Percentiles rank a stretch among this genome's conserved stretches.
phyloP scores from a whole-genome alignment of 2,113 vertebrate species.

The Nothocercus julius region DNA sequence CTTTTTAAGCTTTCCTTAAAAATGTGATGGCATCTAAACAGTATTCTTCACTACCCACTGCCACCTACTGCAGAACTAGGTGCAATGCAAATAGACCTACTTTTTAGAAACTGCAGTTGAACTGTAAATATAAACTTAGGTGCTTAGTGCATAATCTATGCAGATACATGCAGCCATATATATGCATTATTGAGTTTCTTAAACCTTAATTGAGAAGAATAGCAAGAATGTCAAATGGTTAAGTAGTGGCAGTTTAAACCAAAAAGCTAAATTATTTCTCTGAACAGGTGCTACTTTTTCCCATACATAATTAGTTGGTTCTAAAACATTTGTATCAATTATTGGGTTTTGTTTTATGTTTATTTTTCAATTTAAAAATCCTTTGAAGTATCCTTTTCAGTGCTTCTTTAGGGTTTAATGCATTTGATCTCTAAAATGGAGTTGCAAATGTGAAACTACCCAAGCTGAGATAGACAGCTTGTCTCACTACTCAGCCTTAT shows the following conservation, averaged over 20 bases:
- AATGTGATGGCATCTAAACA: slow-evolving; percentile 1
- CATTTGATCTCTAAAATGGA: slow-evolving; percentile 59
- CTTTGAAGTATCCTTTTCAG: background rate
- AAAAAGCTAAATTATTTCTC: slow-evolving; percentile 36
- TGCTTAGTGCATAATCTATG: slow-evolving; percentile 44
- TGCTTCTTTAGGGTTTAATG: slow-evolving; percentile 23
- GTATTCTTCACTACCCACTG: slow-evolving; percentile 74
- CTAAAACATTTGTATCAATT: slow-evolving; percentile 43
- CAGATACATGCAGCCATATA: slow-evolving; percentile 51
- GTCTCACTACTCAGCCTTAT: background rate
- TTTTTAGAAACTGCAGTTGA: slow-evolving; percentile 43
- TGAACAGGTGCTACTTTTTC: slow-evolving; percentile 38
- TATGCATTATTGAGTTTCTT: slow-evolving; percentile 65
- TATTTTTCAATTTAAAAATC: slow-evolving; percentile 55
- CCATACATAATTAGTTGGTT: slow-evolving; percentile 8
- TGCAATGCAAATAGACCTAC: slow-evolving; percentile 75
- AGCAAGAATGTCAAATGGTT: slow-evolving; percentile 55
- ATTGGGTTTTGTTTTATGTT: slow-evolving; percentile 2
- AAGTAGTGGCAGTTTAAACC: slow-evolving; percentile 6
- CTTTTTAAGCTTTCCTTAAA: slow-evolving; percentile 43
- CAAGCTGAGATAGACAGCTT: background rate
- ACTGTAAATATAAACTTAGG: slow-evolving; percentile 68
- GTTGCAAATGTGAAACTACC: background rate
- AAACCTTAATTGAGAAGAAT: slow-evolving; percentile 31
- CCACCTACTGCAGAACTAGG: slow-evolving; percentile 73